These are phyloP conservation scores for Spodoptera frugiperda DNA, from an alignment of 1,140 invertebrate genomes.

Conservation along the genomic window DNA sequence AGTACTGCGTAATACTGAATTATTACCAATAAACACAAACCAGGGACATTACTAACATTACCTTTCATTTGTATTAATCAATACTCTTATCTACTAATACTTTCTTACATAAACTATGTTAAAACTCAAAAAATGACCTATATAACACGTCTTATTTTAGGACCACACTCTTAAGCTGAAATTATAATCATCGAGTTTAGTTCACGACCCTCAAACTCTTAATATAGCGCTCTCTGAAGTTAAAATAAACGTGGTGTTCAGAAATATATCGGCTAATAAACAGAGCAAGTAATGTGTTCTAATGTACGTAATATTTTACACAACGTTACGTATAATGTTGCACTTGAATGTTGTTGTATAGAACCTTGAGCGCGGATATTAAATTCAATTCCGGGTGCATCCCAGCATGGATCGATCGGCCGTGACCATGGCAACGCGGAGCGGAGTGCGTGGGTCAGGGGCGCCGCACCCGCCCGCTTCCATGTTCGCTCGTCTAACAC, in stretches of 20 bases:
- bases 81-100: too few species aligned
- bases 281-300: neutral
- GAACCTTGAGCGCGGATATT: slow-evolving; percentile 52
- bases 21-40: neutral
- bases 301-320: neutral
- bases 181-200: neutral
- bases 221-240: slow-evolving; percentile 13
- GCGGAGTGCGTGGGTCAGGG: slow-evolving; percentile 80
- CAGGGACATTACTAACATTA: neutral
- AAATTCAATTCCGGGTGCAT: slow-evolving; percentile 71
- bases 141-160: neutral
- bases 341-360: slow-evolving; percentile 23
- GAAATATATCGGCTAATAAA: neutral
- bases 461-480: slow-evolving; percentile 56
- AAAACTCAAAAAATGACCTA: too few species aligned
- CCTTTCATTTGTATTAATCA: too few species aligned
- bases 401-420: slow-evolving; percentile 76
- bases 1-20: slow-evolving; percentile 11
- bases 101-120: too few species aligned
- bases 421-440: slow-evolving; percentile 82
- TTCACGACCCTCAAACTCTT: neutral
- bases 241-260: slow-evolving; percentile 1
- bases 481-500: slow-evolving; percentile 31
- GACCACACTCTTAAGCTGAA: neutral
- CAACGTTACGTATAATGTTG: slow-evolving; percentile 10